These are phyloP conservation scores for Sogatella furcifera DNA, from an alignment of 1,140 invertebrate species.

Conservation along the genomic window DNA sequence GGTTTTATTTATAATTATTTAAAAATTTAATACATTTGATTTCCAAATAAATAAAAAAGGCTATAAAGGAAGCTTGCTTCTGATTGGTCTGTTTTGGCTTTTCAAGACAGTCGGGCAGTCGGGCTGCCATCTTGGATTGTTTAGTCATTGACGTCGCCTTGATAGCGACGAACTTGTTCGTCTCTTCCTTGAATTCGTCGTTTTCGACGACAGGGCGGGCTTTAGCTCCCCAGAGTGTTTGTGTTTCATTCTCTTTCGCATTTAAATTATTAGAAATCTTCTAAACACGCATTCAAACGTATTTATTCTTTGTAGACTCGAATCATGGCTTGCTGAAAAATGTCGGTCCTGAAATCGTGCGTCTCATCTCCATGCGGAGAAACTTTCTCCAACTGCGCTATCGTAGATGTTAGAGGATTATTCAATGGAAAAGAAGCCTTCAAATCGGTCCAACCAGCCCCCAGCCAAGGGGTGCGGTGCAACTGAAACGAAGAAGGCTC, in stretches of 20 bases:
- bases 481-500: not conserved
- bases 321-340: conserved; percentile 4
- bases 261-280: not conserved
- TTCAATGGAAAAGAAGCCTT: conserved; percentile 1
- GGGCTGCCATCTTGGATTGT: too few relatives aligned
- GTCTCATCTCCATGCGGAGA: conserved; percentile 1
- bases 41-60: too few relatives aligned
- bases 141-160: not conserved
- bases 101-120: too few relatives aligned
- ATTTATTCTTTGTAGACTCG: not conserved
- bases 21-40: too few relatives aligned
- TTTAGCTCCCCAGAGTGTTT: not conserved
- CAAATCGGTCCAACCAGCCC: not conserved
- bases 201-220: conserved; percentile 2
- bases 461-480: not conserved
- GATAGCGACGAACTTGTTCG: not conserved
- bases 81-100: too few relatives aligned
- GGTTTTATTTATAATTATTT: too few relatives aligned
- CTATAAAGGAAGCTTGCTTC: too few relatives aligned
- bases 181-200: conserved; percentile 1
- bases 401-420: not conserved
- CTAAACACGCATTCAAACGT: not conserved
- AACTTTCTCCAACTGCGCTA: not conserved
- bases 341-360: not conserved
- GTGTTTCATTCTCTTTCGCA: not conserved